Base-by-base conservation (phyloP, 2,888 invertebrate genomes). In the Dysmachus trigonus region DNA sequence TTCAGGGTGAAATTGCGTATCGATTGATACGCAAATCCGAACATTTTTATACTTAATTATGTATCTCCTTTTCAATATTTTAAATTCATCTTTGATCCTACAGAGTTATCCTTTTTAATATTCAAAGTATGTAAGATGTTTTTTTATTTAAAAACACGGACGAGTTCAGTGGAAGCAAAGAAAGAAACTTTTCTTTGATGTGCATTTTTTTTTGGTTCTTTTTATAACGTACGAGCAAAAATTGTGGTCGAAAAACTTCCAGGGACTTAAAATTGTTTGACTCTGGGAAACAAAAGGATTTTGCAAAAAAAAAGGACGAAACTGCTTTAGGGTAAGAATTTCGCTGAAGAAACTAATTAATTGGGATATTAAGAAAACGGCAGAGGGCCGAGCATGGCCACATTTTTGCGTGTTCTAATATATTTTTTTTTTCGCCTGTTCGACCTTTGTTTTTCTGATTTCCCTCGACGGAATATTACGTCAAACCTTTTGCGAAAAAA, bases 301-400 rank as follows among this genome's bases (percentile, higher is more conserved):
- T 27, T n/a, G n/a, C n/a, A n/a, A 1, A 0, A 30, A 47, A 30
- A 77, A 47, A 47, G 27, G 30, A n/a, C 27, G 8, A 27, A 77
- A 41, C 22, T 27, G 30, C 15, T 35, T 3, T 8, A 18, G 38
- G 76, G 38, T 15, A 77, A 77, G 47, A 41, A 51, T 77, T 30
- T 47, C 2, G 6, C 22, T 82, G 62, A 47, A 62, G 81, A 33
- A 62, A 82, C 35, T 62, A 53, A 82, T 82, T 82, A 82, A 82
- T 82, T 62, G 81, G 62, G 62, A 82, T 35, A 62, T 82, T 82
- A 77, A 33, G 81, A 33, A 82, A 18, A 53, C 31, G 62, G 33
- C 81, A 31, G 5, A 51, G 15, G n/a, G 18, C 18, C 62, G 51
- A n/a, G 31, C 31, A 47, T 38, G 22, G 62, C 33, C 8, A 30